These are phyloP conservation scores for Athalia cordata DNA, from an alignment of 2,888 invertebrate species.

Conservation along the genomic window DNA sequence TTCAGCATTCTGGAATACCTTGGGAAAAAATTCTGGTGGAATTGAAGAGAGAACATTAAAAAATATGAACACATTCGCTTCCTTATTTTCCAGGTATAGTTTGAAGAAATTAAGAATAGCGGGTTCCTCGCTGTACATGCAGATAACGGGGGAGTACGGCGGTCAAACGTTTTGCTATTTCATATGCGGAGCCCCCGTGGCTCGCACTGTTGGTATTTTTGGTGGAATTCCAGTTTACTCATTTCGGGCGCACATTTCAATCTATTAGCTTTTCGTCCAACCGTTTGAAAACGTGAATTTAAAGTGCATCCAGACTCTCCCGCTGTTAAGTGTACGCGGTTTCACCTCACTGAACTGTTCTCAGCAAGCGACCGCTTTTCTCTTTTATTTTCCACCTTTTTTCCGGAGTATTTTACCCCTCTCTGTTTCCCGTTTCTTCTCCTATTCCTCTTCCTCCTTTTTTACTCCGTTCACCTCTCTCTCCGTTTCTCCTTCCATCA, in stretches of 20 bases:
- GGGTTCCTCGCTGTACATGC: conserved; percentile 15
- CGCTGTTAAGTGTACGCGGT: conserved; percentile 41
- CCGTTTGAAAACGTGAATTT: conserved; percentile 30
- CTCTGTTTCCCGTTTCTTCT: conserved; percentile 1
- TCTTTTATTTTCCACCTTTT: conserved; percentile 38
- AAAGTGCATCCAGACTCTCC: conserved; percentile 43
- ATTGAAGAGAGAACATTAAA: too few relatives aligned
- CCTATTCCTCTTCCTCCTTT: conserved; percentile 13
- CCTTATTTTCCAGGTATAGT: too few relatives aligned
- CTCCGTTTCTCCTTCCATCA: background rate
- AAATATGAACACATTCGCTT: too few relatives aligned
- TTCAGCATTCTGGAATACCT: too few relatives aligned
- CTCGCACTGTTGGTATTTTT: conserved; percentile 28
- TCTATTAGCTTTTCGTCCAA: conserved; percentile 39
- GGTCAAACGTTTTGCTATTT: conserved; percentile 42
- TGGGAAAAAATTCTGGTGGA: too few relatives aligned
- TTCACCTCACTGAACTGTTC: conserved; percentile 44
- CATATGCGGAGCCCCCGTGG: conserved; percentile 40
- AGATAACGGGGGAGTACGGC: conserved; percentile 22
- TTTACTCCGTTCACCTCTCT: background rate
- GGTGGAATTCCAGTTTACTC: conserved; percentile 34
- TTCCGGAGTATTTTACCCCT: conserved; percentile 35
- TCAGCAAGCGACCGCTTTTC: conserved; percentile 39
- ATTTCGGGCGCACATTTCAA: conserved; percentile 40
- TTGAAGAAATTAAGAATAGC: background rate